A percentile compares a stretch with the other conserved stretches of the same genome.
These are phyloP conservation scores for Knipowitschia caucasica DNA, from an alignment of 2,797 vertebrate genomes.

Conservation along the genomic window DNA sequence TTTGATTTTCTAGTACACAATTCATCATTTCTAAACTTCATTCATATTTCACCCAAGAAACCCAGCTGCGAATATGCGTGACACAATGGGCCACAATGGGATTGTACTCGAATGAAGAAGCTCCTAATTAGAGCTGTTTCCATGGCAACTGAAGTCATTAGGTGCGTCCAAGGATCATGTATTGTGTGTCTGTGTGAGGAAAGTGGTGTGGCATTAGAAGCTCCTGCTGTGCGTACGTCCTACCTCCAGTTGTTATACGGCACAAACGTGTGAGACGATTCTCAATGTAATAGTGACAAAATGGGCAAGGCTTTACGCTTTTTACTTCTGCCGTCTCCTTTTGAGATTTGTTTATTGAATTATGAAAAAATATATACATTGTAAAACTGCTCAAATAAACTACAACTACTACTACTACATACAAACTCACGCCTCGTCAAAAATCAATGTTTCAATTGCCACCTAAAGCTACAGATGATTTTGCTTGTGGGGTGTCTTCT, in stretches of 20 bases:
- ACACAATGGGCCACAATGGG: conserved; percentile 25
- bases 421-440: no score
- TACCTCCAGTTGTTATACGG: not conserved
- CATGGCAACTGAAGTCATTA: conserved; percentile 56
- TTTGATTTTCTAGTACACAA: not conserved
- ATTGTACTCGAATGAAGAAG: conserved; percentile 31
- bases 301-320: not conserved
- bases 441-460: no score
- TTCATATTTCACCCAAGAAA: not conserved
- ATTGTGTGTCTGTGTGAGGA: conserved; percentile 18
- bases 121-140: conserved; percentile 59
- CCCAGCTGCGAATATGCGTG: conserved; percentile 14
- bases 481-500: no score
- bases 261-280: not conserved
- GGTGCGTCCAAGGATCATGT: conserved; percentile 14
- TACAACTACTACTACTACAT: no score
- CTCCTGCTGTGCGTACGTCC: not conserved
- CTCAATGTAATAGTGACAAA: no score
- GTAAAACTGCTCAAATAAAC: no score
- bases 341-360: no score
- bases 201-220: not conserved
- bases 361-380: no score
- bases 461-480: no score
- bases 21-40: not conserved
- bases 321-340: no score